Percentiles rank a stretch among this genome's conserved stretches.
Conservation (phyloP, 2,888 invertebrate genomes). For the Loripinus fragilis region DNA sequence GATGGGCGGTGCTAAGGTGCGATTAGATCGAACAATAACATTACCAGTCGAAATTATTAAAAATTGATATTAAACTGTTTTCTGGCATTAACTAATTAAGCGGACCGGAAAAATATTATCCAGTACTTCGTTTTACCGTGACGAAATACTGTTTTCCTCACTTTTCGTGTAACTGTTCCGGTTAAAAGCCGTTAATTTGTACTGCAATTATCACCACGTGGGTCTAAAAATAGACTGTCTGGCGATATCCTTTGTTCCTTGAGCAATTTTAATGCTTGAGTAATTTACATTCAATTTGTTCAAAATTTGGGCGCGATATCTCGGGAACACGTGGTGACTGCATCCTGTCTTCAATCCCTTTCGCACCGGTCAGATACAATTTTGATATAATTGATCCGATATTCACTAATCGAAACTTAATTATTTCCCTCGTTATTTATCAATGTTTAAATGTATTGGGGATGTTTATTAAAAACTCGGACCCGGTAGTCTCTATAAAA, state of each 20-base stretch:
- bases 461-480: too few relatives aligned
- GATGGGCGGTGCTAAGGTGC: constrained; percentile 64
- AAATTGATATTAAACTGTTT: background rate
- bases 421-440: too few relatives aligned
- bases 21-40: constrained; percentile 48
- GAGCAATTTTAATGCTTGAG: background rate
- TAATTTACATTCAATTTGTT: background rate
- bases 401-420: too few relatives aligned
- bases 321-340: background rate
- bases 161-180: background rate
- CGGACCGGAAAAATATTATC: background rate
- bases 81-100: background rate
- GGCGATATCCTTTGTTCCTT: constrained; percentile 44
- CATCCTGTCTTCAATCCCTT: too few relatives aligned
- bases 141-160: background rate
- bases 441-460: too few relatives aligned
- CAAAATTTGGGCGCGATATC: constrained; percentile 2
- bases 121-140: background rate
- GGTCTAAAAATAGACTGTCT: constrained; percentile 59
- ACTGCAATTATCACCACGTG: constrained; percentile 44
- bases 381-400: too few relatives aligned
- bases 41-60: constrained; percentile 32
- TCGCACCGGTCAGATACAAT: too few relatives aligned
- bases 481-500: too few relatives aligned
- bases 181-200: background rate